A percentile compares a stretch with the other conserved stretches of the same genome.
phyloP scores from a whole-genome alignment of 2,888 invertebrate species.

The Aromia moschata region DNA sequence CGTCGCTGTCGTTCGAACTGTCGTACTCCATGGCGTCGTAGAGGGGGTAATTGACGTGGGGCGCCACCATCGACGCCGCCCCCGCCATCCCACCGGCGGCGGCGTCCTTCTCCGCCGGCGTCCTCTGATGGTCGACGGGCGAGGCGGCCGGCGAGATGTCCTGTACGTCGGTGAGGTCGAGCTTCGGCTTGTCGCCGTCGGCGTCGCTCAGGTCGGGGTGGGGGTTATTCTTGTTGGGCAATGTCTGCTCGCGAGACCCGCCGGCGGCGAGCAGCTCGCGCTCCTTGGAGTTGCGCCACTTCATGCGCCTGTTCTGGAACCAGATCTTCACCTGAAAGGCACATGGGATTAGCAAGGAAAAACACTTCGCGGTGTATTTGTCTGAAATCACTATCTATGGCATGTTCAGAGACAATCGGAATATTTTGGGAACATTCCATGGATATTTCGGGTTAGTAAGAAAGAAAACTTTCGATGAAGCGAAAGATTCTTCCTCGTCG shows the following conservation, averaged over 20 bases:
- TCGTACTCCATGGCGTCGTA: conserved; percentile 65
- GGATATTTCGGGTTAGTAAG: no score
- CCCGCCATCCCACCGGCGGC: no score
- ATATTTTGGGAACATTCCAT: no score
- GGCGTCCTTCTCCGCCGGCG: conserved; percentile 31
- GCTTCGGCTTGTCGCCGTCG: conserved; percentile 79
- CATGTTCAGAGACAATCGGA: no score
- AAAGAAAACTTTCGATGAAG: no score
- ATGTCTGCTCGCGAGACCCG: conserved; percentile 92
- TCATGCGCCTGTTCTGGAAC: conserved; percentile 99
- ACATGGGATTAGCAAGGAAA: no score
- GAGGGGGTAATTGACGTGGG: conserved; percentile 51
- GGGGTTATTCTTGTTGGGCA: conserved; percentile 96
- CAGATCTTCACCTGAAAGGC: conserved; percentile 78
- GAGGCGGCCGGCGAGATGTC: conserved; percentile 67
- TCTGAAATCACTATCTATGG: no score
- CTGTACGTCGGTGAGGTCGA: conserved; percentile 68
- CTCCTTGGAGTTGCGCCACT: conserved; percentile 98
- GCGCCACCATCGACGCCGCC: conserved; percentile 27
- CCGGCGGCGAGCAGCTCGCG: conserved; percentile 92
- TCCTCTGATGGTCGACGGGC: conserved; percentile 53
- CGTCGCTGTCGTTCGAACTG: conserved; percentile 73
- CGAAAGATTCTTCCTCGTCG: no score
- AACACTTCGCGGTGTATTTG: no score
- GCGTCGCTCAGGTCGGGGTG: conserved; percentile 94